Evolutionary conservation across 2,888 invertebrate species (phyloP).

Genomic region (Uloborus plumipes): DNA sequence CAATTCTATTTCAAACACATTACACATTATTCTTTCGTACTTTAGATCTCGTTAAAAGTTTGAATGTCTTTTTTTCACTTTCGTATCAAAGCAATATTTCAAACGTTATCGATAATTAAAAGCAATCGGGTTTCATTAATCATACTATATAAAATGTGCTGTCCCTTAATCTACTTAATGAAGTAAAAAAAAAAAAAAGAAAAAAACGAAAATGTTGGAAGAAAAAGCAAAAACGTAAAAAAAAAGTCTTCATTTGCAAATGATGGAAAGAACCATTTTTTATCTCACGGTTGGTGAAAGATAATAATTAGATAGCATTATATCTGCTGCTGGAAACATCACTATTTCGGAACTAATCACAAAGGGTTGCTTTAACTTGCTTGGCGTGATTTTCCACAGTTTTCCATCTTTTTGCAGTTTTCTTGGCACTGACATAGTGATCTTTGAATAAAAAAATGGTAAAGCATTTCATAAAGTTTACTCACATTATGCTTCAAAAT

Average conservation of each 20-base stretch:
- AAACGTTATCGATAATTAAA: constrained; percentile 49
- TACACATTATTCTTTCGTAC: no score
- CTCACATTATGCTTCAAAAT: no score
- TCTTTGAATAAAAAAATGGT: no score
- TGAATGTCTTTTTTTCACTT: no score
- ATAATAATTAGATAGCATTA: constrained; percentile 46
- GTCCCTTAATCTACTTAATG: constrained; percentile 10
- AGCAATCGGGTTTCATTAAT: constrained; percentile 54
- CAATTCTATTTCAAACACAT: no score
- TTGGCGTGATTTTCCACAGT: background rate
- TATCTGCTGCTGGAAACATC: constrained; percentile 4
- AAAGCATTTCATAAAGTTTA: no score
- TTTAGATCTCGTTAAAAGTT: no score
- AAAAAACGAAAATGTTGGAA: background rate
- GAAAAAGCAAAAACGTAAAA: constrained; percentile 9
- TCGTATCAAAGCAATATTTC: constrained; percentile 43
- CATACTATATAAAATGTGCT: constrained; percentile 35
- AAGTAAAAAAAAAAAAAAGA: background rate
- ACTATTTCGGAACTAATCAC: background rate
- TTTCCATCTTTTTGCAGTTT: no score
- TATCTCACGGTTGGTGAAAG: constrained; percentile 18
- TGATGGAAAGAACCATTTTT: constrained; percentile 29
- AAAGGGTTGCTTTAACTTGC: constrained; percentile 11
- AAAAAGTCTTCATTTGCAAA: constrained; percentile 29
- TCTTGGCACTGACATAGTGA: no score